Percentiles rank a stretch among this genome's conserved stretches.
Conservation (phyloP, 2,888 invertebrate species). For the Choreutis nemorana region DNA sequence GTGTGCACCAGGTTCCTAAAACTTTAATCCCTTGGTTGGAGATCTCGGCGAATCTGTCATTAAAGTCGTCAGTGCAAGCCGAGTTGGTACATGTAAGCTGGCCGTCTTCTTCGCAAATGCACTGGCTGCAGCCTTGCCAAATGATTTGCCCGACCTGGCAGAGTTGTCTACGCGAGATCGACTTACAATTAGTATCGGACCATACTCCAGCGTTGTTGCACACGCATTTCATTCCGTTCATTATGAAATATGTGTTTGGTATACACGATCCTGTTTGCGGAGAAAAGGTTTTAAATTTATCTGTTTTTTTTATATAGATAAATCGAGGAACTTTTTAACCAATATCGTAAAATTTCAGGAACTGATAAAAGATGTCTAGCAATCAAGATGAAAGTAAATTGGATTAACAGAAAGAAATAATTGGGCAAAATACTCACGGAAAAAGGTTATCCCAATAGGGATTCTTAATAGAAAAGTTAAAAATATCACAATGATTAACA, state of each 20-base stretch:
- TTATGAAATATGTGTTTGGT: conserved; percentile 36
- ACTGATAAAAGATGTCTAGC: too few species aligned
- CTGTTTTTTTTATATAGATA: too few species aligned
- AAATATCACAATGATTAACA: conserved; percentile 29
- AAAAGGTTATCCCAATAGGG: conserved; percentile 16
- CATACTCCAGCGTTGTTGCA: conserved; percentile 37
- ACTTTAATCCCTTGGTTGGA: conserved; percentile 1
- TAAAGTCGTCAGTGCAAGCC: conserved; percentile 26
- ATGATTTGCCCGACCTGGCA: conserved; percentile 38
- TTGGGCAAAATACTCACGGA: conserved; percentile 26
- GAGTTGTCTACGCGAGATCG: conserved; percentile 19
- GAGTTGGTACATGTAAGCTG: conserved; percentile 30
- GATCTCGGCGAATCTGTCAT: conserved; percentile 5
- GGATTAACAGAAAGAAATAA: conserved; percentile 4
- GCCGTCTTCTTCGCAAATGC: conserved; percentile 39
- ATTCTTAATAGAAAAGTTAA: conserved; percentile 25
- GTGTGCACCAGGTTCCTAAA: conserved; percentile 27
- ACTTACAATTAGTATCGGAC: conserved; percentile 29
- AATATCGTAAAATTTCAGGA: too few species aligned
- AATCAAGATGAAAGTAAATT: conserved; percentile 5
- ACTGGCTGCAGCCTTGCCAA: conserved; percentile 42
- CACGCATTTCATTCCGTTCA: conserved; percentile 33
- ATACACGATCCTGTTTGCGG: conserved; percentile 31
- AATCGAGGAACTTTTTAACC: too few species aligned
- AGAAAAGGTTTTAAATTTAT: too few species aligned